Base-by-base conservation (phyloP, 30 jellyfish, hydroid and myxozoan genomes). In the Aurelia sp. region DNA sequence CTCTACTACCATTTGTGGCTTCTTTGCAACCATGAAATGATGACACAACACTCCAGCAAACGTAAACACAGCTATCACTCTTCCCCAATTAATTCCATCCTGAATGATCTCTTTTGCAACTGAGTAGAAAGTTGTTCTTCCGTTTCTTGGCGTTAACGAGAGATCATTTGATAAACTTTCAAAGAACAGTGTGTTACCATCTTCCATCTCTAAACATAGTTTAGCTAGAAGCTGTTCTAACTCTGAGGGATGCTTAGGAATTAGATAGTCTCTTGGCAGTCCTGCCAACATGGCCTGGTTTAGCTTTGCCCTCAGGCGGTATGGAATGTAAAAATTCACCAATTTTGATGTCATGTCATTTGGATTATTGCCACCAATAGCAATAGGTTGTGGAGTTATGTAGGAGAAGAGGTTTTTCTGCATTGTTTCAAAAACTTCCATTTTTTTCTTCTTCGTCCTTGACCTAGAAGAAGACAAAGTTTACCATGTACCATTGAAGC, bases 41-140 rank as follows among this genome's bases (percentile, higher is more conserved):
- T 72, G 81, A 63, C 88, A 73, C 55, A 90, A 31, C 17, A 72
- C 82, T n/a, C 97, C 97, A 67, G 95, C 78, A 30, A 90, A 73
- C 21, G 95, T 78, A 77, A 82, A 82, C 38, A 84, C 35, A 24
- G 95, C 78, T 27, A 90, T 60, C 7, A 90, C 63, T 47, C 97
- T 83, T 7, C 97, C 97, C 95, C 97, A 84, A 68, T 90, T 90
- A n/a, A 82, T 77, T 63, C 91, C 91, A 82, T 84, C 92, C 19
- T 64, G 75, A 20, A 90, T 63, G 4, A 81, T 90, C 74, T 90
- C 97, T 33, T 75, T 67, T 4, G 82, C 74, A 19, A 90, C 78
- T 18, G 87, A 22, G 44, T 72, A n/a, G 58, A 90, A 90, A 13
- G 88, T 78, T 1, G 91, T 17, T 53, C 80, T 79, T 5, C 81